A percentile compares a stretch with the other conserved stretches of the same genome.
phyloP scores from a whole-genome alignment of 2,888 invertebrate species.

The Hypomecis atomaria region DNA sequence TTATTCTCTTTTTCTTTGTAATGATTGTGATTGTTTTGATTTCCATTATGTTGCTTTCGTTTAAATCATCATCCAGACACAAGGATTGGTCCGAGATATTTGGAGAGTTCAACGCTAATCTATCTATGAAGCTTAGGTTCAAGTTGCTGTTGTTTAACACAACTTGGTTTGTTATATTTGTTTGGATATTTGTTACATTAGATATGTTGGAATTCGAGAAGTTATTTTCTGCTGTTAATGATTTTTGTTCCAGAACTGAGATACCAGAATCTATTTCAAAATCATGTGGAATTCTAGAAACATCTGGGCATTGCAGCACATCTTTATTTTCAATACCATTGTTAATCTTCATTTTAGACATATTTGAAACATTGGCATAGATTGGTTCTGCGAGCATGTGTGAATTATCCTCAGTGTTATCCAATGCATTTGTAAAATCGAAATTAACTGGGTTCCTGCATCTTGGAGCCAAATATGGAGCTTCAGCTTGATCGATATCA shows the following conservation, averaged over 20 bases:
- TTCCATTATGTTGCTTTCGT: conserved; percentile 83
- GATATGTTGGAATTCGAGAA: conserved; percentile 37
- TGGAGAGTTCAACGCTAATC: conserved; percentile 74
- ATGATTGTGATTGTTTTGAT: conserved; percentile 81
- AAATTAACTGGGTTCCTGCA: conserved; percentile 22
- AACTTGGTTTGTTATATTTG: conserved; percentile 68
- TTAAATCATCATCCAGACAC: conserved; percentile 78
- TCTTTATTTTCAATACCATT: conserved; percentile 17
- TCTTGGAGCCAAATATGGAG: conserved; percentile 27
- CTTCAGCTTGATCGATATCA: conserved; percentile 6
- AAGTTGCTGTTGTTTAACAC: conserved; percentile 70
- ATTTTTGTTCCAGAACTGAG: conserved; percentile 67
- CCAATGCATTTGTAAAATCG: conserved; percentile 23
- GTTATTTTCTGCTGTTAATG: conserved; percentile 30
- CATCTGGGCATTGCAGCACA: conserved; percentile 41
- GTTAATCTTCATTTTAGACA: neutral
- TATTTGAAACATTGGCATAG: conserved; percentile 61
- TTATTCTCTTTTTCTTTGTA: conserved; percentile 69
- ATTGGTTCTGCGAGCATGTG: conserved; percentile 54
- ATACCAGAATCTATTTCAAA: conserved; percentile 63
- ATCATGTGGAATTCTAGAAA: conserved; percentile 43
- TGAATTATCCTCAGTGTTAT: conserved; percentile 14
- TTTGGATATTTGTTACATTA: conserved; percentile 65
- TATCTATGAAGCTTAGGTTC: conserved; percentile 78
- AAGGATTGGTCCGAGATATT: conserved; percentile 70